phyloP scores from a whole-genome alignment of 2,888 invertebrate species.

The Tenthredo scrophulariae region DNA sequence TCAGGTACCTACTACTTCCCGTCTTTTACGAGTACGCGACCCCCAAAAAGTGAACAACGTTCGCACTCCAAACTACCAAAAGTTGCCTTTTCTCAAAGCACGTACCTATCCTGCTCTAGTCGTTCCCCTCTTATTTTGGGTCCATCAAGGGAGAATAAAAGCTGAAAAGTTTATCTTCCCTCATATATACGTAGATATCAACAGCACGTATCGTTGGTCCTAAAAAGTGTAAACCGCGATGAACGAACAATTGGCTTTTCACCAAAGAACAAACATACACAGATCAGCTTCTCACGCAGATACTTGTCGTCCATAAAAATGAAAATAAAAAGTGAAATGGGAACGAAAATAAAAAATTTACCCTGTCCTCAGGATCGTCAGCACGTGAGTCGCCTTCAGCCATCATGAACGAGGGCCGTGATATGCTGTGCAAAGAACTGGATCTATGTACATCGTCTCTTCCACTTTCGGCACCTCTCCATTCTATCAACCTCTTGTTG shows the following conservation, averaged over 20 bases:
- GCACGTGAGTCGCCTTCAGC: background rate
- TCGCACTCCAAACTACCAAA: background rate
- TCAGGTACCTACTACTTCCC: background rate
- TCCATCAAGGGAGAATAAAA: background rate
- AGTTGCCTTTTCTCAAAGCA: background rate
- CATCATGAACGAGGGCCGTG: slow-evolving; percentile 11
- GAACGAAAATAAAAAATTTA: background rate
- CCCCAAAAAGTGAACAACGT: slow-evolving; percentile 8
- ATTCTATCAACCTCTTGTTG: background rate
- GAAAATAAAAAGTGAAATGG: background rate
- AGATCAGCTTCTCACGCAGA: background rate
- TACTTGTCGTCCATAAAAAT: slow-evolving; percentile 4
- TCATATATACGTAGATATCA: background rate
- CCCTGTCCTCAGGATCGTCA: background rate
- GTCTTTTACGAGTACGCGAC: slow-evolving; percentile 8
- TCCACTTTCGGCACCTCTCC: background rate
- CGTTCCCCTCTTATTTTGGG: background rate
- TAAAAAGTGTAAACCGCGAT: background rate
- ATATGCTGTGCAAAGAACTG: slow-evolving; percentile 5
- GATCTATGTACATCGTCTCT: background rate
- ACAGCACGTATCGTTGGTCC: background rate
- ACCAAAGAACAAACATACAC: background rate
- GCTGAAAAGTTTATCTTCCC: background rate
- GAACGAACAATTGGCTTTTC: background rate
- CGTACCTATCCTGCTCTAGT: background rate